phyloP scores from a whole-genome alignment of 2,797 vertebrate genomes.

The Tamandua tetradactyla region DNA sequence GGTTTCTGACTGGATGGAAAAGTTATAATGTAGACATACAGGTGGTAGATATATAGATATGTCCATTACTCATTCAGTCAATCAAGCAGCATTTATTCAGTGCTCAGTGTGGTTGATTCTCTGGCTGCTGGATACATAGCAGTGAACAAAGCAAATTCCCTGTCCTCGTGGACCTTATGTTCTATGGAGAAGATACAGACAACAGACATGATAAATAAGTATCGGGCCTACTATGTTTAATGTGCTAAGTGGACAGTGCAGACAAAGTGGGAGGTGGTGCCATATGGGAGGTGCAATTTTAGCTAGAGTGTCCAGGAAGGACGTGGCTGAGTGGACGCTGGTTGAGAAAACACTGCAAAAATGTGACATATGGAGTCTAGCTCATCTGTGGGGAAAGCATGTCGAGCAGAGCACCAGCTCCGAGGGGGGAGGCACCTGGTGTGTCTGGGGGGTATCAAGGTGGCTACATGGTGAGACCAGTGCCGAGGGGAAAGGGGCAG shows the following conservation, averaged over 20 bases:
- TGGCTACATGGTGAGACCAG: neutral
- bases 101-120: neutral
- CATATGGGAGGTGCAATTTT: neutral
- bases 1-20: neutral
- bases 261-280: too few species aligned
- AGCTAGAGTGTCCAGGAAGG: neutral
- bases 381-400: neutral
- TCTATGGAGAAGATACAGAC: neutral
- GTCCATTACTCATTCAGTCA: too few species aligned
- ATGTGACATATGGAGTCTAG: neutral
- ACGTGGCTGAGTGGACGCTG: fast-evolving
- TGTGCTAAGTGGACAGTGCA: neutral
- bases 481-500: fast-evolving
- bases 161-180: neutral
- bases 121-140: too few species aligned
- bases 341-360: neutral
- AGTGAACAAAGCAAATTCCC: neutral
- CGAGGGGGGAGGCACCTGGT: neutral
- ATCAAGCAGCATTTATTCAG: too few species aligned
- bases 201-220: too few species aligned
- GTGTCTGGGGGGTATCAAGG: neutral
- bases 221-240: fast-evolving
- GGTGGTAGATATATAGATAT: neutral
- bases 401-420: too few species aligned
- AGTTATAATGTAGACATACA: neutral